Evolutionary conservation across 2,113 vertebrate genomes (phyloP).

Genomic region (Eulacestoma nigropectus): DNA sequence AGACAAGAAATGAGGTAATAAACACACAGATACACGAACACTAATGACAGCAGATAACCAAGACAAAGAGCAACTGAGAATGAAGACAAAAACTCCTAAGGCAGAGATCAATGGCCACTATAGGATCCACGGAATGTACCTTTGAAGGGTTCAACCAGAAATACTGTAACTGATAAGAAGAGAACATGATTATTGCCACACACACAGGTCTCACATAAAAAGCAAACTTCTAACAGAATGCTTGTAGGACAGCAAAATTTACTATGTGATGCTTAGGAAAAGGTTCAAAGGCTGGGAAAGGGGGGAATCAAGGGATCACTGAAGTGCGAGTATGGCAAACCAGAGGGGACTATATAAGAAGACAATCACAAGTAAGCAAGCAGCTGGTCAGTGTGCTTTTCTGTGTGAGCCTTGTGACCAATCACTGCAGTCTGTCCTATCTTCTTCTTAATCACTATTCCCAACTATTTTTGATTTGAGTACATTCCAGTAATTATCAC

Average conservation of each 20-base stretch:
- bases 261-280: neutral
- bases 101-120: neutral
- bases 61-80: neutral
- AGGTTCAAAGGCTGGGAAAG: neutral
- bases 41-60: neutral
- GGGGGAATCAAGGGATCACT: neutral
- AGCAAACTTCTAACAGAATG: neutral
- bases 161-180: neutral
- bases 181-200: neutral
- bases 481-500: neutral
- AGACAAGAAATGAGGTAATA: neutral
- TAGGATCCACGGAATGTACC: neutral
- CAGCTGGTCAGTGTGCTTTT: neutral
- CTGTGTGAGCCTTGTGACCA: neutral
- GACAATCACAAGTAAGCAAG: neutral
- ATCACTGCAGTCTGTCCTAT: neutral
- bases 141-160: neutral
- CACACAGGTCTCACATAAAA: neutral
- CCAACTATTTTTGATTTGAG: neutral
- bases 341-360: neutral
- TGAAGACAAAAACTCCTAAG: neutral
- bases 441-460: neutral
- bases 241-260: neutral
- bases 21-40: neutral
- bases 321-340: neutral